phyloP scores from a whole-genome alignment of 2,888 invertebrate genomes.

The Mesopsocus fuscifrons region DNA sequence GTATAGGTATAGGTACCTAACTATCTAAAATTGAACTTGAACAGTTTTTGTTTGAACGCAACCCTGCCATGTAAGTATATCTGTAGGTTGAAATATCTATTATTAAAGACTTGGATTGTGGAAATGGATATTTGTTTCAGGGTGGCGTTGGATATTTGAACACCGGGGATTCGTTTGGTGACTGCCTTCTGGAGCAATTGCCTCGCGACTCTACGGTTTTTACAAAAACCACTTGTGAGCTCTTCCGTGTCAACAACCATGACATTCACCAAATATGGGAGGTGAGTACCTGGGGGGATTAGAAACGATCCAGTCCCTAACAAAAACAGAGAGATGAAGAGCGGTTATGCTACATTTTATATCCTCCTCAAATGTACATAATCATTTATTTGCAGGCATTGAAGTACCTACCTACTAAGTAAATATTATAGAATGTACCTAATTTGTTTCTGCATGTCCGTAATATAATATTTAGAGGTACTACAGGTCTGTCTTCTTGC shows the following conservation, averaged over 20 bases:
- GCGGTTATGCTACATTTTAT: background rate
- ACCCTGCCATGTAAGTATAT: too few relatives aligned
- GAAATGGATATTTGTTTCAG: constrained; percentile 31
- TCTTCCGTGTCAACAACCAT: constrained; percentile 52
- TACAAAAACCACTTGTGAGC: constrained; percentile 52
- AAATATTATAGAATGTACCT: too few relatives aligned
- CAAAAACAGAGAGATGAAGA: background rate
- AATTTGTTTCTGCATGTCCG: too few relatives aligned
- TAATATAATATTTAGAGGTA: too few relatives aligned
- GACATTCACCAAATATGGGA: constrained; percentile 62
- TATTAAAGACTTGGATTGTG: too few relatives aligned
- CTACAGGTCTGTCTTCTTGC: too few relatives aligned
- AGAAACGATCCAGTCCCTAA: background rate
- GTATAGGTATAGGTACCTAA: too few relatives aligned
- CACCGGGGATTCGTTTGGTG: constrained; percentile 58
- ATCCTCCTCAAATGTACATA: constrained; percentile 8
- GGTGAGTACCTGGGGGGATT: constrained; percentile 30
- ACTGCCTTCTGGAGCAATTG: constrained; percentile 50
- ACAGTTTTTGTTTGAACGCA: too few relatives aligned
- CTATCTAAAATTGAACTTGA: too few relatives aligned
- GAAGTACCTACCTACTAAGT: too few relatives aligned
- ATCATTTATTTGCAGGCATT: too few relatives aligned
- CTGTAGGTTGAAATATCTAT: too few relatives aligned
- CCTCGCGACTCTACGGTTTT: constrained; percentile 51
- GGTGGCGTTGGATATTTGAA: constrained; percentile 46